Evolutionary conservation across 2,797 vertebrate genomes (phyloP).

Genomic region (Lerista edwardsae): DNA sequence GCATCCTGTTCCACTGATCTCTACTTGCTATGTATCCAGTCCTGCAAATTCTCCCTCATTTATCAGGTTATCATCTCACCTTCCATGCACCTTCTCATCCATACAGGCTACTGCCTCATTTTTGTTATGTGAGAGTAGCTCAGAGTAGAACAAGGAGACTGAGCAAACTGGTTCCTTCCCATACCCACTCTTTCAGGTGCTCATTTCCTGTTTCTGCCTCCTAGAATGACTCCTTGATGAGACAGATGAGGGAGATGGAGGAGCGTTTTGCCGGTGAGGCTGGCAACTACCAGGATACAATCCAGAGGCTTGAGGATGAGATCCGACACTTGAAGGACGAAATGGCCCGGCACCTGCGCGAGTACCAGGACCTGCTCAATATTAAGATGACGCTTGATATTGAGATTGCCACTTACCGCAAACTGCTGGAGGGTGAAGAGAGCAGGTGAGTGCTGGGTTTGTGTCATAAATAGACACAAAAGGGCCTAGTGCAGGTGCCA

Average conservation of each 20-base stretch:
- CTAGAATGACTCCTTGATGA: conserved; percentile 92
- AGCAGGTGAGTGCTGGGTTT: conserved; percentile 81
- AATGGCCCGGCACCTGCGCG: conserved; percentile 96
- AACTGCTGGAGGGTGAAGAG: conserved; percentile 98
- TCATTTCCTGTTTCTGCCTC: neutral
- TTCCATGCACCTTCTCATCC: neutral
- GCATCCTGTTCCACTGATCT: too few species aligned
- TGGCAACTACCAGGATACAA: conserved; percentile 87
- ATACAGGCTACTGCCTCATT: neutral
- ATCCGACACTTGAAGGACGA: conserved; percentile 98
- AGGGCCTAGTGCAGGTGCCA: accelerated
- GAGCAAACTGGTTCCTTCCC: too few species aligned
- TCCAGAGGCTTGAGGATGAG: conserved; percentile 90
- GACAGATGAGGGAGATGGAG: conserved; percentile 97
- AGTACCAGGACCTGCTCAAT: conserved; percentile 98
- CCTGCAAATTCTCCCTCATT: neutral
- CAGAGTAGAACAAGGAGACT: neutral
- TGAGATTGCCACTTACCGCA: conserved; percentile 98
- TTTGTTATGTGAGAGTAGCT: neutral
- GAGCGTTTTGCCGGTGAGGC: conserved; percentile 87
- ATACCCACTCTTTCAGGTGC: neutral
- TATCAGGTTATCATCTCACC: neutral
- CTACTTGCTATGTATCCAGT: too few species aligned
- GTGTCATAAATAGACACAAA: too few species aligned
- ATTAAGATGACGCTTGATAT: conserved; percentile 98